phyloP scores from a whole-genome alignment of 2,888 invertebrate genomes.

The Troilus luridus region DNA sequence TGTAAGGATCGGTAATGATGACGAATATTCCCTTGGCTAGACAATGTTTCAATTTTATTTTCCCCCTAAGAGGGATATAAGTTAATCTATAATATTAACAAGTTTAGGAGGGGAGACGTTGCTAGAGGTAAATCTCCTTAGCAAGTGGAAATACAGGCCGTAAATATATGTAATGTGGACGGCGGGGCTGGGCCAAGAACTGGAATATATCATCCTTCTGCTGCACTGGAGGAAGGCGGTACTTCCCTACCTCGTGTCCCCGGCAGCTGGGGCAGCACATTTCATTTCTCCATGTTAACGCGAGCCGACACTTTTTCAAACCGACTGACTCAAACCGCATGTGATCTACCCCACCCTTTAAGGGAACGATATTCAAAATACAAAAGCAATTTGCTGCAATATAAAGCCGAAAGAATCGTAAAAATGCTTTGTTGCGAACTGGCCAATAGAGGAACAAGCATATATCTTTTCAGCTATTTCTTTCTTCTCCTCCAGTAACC shows the following conservation, averaged over 20 bases:
- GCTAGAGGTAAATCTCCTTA: conserved; percentile 32
- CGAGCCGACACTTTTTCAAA: neutral
- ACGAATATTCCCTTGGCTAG: neutral
- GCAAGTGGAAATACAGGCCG: conserved; percentile 48
- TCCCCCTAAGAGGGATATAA: neutral
- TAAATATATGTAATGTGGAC: conserved; percentile 52
- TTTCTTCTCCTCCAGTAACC: no score
- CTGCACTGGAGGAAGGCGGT: conserved; percentile 11
- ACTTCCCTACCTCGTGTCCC: conserved; percentile 41
- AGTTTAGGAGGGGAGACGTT: conserved; percentile 7
- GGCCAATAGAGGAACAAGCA: no score
- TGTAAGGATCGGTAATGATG: conserved; percentile 45
- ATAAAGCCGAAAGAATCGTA: no score
- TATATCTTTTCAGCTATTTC: no score
- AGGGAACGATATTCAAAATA: no score
- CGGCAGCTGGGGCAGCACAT: conserved; percentile 26
- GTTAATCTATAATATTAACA: conserved; percentile 33
- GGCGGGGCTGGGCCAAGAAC: conserved; percentile 17
- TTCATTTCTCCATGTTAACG: neutral
- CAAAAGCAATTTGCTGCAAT: no score
- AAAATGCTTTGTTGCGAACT: no score
- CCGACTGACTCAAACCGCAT: no score
- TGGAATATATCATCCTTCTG: conserved; percentile 40
- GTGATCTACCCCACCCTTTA: no score
- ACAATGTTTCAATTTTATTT: conserved; percentile 42